Percentiles rank a stretch among this genome's conserved stretches.
phyloP scores from a whole-genome alignment of 2,888 invertebrate species.

The Drosophila atripex region DNA sequence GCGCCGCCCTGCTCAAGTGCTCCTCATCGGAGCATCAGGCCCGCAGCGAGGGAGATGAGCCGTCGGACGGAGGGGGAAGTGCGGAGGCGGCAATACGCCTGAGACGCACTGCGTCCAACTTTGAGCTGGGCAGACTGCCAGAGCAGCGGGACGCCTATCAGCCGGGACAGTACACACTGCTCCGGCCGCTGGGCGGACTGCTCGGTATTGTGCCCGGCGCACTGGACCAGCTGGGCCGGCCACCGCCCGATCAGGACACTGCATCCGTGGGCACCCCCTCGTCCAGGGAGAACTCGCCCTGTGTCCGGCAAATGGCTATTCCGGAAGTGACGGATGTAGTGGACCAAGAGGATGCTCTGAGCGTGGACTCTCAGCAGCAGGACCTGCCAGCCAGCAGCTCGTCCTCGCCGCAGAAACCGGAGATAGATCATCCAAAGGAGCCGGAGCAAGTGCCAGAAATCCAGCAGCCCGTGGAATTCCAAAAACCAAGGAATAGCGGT shows the following conservation, averaged over 20 bases:
- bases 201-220: constrained; percentile 23
- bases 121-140: constrained; percentile 55
- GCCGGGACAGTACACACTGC: constrained; percentile 42
- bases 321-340: constrained; percentile 61
- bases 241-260: neutral
- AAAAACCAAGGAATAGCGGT: neutral
- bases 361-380: constrained; percentile 12
- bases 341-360: constrained; percentile 49
- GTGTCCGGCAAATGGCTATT: constrained; percentile 50
- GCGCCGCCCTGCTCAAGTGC: constrained; percentile 52
- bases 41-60: constrained; percentile 54
- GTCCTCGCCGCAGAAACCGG: neutral
- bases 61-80: neutral
- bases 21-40: constrained; percentile 14
- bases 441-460: neutral
- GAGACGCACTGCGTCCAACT: constrained; percentile 57
- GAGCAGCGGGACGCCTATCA: constrained; percentile 41
- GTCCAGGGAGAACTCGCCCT: neutral
- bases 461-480: too few species aligned
- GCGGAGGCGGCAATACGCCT: constrained; percentile 1
- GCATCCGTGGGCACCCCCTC: neutral
- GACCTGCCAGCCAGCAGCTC: neutral
- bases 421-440: neutral
- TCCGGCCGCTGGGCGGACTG: constrained; percentile 28
- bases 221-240: neutral